Evolutionary conservation across 1,140 invertebrate genomes (phyloP).

Genomic region (Drosophila santomea): DNA sequence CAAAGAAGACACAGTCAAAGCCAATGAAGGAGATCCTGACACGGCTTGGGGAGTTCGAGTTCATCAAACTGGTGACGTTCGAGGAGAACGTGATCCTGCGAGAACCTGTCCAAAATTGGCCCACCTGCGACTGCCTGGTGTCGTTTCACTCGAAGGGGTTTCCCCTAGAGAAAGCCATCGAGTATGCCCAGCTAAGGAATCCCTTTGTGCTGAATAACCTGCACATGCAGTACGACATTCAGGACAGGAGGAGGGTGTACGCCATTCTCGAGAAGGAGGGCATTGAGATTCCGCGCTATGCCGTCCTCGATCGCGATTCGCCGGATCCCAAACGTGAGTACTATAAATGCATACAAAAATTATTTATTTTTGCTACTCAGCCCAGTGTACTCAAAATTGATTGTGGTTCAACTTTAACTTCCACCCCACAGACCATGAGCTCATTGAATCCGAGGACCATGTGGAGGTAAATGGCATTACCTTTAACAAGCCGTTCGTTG

Average conservation of each 20-base stretch:
- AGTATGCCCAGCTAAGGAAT: constrained; percentile 96
- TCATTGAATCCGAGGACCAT: constrained; percentile 99
- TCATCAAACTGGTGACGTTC: constrained; percentile 97
- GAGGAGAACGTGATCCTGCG: constrained; percentile 97
- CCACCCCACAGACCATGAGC: constrained; percentile 91
- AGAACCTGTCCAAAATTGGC: constrained; percentile 99
- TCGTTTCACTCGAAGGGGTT: constrained; percentile 99
- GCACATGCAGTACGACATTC: constrained; percentile 99
- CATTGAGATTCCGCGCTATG: constrained; percentile 98
- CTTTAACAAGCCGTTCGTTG: constrained; percentile 99
- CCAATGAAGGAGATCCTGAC: constrained; percentile 99
- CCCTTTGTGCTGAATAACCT: constrained; percentile 99
- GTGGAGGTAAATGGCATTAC: constrained; percentile 98
- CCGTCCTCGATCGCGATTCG: constrained; percentile 97
- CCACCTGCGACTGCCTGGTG: constrained; percentile 98
- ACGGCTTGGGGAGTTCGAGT: constrained; percentile 97
- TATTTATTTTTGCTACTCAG: too few relatives aligned
- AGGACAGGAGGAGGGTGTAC: constrained; percentile 97
- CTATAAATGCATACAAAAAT: too few relatives aligned
- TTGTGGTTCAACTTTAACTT: not conserved
- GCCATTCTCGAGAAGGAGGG: constrained; percentile 96
- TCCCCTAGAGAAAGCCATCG: constrained; percentile 98
- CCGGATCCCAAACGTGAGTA: constrained; percentile 93
- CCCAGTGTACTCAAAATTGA: too few relatives aligned
- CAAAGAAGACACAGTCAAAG: constrained; percentile 99